These are phyloP conservation scores for Heloderma charlesbogerti DNA, from an alignment of 2,113 vertebrate species.

Conservation along the genomic window DNA sequence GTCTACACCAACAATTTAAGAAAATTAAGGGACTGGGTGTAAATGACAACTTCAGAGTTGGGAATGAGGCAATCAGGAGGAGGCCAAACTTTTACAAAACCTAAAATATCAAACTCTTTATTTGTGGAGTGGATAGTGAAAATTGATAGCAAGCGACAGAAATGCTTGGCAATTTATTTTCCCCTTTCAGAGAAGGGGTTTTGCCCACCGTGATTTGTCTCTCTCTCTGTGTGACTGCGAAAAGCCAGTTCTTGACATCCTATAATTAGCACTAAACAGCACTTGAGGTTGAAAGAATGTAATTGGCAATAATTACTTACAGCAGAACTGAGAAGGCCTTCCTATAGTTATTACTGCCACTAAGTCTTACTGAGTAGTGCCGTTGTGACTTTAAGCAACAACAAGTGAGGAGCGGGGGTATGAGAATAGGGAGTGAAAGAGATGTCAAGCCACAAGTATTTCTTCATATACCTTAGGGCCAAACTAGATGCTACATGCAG, in stretches of 20 bases:
- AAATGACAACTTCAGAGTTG: neutral
- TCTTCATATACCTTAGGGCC: neutral
- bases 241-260: slow-evolving; percentile 49
- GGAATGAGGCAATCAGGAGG: neutral
- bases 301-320: slow-evolving; percentile 61
- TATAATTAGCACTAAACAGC: slow-evolving; percentile 61
- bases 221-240: no score
- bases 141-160: slow-evolving; percentile 58
- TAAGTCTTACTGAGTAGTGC: slow-evolving; percentile 26
- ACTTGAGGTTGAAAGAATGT: slow-evolving; percentile 59
- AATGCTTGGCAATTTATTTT: slow-evolving; percentile 26
- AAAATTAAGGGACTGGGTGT: slow-evolving; percentile 16
- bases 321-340: slow-evolving; percentile 49
- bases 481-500: neutral
- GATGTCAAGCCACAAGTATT: neutral
- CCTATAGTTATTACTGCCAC: slow-evolving; percentile 32
- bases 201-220: slow-evolving; percentile 53
- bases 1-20: neutral
- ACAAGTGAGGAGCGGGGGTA: slow-evolving; percentile 17
- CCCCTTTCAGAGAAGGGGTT: slow-evolving; percentile 23
- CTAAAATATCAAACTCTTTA: slow-evolving; percentile 26
- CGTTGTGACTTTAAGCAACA: slow-evolving; percentile 47
- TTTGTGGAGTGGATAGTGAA: neutral
- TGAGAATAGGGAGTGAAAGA: slow-evolving; percentile 27
- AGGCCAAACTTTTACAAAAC: slow-evolving; percentile 18